These are phyloP conservation scores for Lumbricus terrestris DNA, from an alignment of 2,888 invertebrate species.

Conservation along the genomic window DNA sequence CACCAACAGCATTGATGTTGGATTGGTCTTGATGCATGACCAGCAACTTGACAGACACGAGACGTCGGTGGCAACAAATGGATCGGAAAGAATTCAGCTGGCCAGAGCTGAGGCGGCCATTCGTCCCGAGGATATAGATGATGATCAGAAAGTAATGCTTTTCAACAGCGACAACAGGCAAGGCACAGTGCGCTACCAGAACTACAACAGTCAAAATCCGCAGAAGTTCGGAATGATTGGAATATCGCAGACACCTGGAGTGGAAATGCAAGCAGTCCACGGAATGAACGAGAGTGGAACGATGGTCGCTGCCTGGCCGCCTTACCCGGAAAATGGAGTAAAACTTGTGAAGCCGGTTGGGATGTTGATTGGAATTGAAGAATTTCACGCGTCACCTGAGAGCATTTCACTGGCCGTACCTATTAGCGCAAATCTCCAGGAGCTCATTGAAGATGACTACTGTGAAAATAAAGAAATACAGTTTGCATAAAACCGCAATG, in stretches of 20 bases:
- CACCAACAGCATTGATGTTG: not conserved
- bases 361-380: not conserved
- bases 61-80: not conserved
- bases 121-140: not conserved
- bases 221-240: not conserved
- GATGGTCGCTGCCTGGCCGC: not conserved
- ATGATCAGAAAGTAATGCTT: not conserved
- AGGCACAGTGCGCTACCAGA: not conserved
- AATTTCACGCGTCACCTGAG: not conserved
- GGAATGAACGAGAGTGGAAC: not conserved
- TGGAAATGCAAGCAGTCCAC: not conserved
- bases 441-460: not conserved
- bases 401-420: not conserved
- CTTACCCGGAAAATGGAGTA: not conserved
- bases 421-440: not conserved
- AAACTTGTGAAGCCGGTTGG: not conserved
- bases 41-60: not conserved
- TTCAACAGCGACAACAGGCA: not conserved
- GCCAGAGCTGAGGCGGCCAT: not conserved
- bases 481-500: not conserved
- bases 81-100: not conserved
- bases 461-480: not conserved
- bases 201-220: not conserved
- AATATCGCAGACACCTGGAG: not conserved
- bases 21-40: not conserved